A percentile compares a stretch with the other conserved stretches of the same genome.
Evolutionary conservation across 2,888 invertebrate genomes (phyloP).

Genomic region (Candidula unifasciata): DNA sequence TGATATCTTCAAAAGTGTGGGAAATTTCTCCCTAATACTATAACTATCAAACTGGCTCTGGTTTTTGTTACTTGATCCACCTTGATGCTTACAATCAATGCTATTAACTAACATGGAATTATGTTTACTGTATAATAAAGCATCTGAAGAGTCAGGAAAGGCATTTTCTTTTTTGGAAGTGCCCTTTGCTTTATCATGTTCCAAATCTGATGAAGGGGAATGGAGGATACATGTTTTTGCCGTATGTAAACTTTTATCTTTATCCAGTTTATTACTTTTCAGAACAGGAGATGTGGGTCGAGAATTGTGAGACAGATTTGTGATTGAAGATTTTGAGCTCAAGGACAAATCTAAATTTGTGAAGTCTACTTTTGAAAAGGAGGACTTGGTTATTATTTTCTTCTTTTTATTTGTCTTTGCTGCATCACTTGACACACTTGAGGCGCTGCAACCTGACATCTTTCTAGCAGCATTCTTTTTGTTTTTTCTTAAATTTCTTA

Average conservation of each 20-base stretch:
- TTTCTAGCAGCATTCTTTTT: neutral
- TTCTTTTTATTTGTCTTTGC: slow-evolving; percentile 4
- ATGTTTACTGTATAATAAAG: neutral
- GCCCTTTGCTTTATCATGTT: neutral
- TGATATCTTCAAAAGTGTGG: slow-evolving; percentile 8
- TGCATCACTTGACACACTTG: neutral
- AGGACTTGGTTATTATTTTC: neutral
- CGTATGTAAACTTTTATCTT: neutral
- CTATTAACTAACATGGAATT: neutral
- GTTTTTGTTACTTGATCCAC: neutral
- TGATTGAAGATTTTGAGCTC: neutral
- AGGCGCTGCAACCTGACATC: neutral
- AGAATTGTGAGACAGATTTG: neutral
- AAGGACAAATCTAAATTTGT: neutral
- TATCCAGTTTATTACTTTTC: neutral
- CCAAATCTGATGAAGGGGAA: slow-evolving; percentile 9
- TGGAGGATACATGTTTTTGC: neutral
- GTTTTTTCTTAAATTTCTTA: slow-evolving; percentile 2
- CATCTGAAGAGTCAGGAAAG: neutral
- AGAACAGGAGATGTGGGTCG: slow-evolving; percentile 2
- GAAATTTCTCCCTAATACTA: slow-evolving; percentile 37
- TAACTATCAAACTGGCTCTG: slow-evolving; percentile 21
- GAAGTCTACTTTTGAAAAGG: neutral
- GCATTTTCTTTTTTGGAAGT: neutral
- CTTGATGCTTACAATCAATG: neutral